Conservation (phyloP, 2,113 vertebrate genomes). For the Megaptera novaeangliae region DNA sequence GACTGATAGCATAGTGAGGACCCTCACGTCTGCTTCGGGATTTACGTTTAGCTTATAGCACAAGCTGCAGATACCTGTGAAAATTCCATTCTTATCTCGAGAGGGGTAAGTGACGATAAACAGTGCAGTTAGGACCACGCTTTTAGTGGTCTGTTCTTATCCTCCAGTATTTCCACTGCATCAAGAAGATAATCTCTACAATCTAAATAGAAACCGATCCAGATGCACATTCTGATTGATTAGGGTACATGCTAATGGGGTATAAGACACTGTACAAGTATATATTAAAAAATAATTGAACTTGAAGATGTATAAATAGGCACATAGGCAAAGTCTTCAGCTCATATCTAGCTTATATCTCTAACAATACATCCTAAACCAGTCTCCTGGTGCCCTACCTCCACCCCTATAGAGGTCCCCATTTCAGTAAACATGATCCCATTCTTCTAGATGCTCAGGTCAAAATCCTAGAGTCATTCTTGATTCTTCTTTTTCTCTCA, state of each 20-base stretch:
- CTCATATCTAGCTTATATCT: not conserved
- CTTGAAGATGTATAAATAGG: not conserved
- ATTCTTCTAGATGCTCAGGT: not conserved
- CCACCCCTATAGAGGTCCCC: accelerated
- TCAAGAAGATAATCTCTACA: not conserved
- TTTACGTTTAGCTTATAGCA: not conserved
- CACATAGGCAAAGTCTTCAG: not conserved
- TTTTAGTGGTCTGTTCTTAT: not conserved
- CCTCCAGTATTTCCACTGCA: not conserved
- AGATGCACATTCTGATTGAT: not conserved
- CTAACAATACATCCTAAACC: not conserved
- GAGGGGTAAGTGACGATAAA: not conserved
- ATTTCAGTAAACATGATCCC: not conserved
- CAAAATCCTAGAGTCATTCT: not conserved
- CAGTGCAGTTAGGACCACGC: not conserved
- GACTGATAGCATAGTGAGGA: accelerated
- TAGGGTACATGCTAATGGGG: not conserved
- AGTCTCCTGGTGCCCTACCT: not conserved
- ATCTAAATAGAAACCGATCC: not conserved
- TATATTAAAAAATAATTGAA: not conserved
- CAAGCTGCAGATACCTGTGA: not conserved
- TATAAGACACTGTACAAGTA: not conserved
- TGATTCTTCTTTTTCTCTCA: not conserved
- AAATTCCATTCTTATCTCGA: not conserved
- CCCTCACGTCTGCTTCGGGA: not conserved